Evolutionary conservation across 2,797 vertebrate genomes (phyloP).

Genomic region (Catharus ustulatus): DNA sequence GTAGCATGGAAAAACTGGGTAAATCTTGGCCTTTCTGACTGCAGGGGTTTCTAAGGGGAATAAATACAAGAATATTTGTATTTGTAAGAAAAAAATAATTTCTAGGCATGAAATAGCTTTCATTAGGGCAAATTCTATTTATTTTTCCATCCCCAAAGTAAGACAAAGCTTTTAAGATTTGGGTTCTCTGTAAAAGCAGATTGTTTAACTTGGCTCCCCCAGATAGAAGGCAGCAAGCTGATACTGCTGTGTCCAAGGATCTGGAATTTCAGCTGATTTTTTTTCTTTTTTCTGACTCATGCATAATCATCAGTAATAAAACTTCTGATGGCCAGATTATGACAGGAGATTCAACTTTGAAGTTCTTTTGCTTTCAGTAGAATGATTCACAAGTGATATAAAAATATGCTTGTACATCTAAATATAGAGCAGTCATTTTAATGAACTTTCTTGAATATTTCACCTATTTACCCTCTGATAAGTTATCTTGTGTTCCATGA

Average conservation of each 20-base stretch:
- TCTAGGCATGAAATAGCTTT: not conserved
- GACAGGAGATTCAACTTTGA: not conserved
- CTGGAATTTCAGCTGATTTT: not conserved
- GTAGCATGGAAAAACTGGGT: not conserved
- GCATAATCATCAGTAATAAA: conserved; percentile 1
- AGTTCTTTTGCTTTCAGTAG: not conserved
- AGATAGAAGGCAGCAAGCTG: not conserved
- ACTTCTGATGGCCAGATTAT: not conserved
- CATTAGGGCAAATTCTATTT: not conserved
- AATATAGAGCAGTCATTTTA: not conserved
- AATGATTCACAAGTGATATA: not conserved
- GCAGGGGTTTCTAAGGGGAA: not conserved
- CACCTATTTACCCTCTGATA: not conserved
- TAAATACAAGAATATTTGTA: not conserved
- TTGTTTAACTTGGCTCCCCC: not conserved
- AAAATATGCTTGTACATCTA: not conserved
- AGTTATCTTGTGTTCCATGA: not conserved
- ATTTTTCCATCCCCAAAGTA: not conserved
- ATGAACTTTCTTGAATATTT: not conserved
- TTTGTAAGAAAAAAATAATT: not conserved
- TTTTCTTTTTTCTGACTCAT: not conserved
- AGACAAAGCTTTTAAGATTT: not conserved
- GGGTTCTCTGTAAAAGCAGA: not conserved
- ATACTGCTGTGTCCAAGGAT: not conserved
- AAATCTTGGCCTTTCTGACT: not conserved